Base-by-base conservation (phyloP, 2,888 invertebrate species). In the Cosmorhoe ocellata region DNA sequence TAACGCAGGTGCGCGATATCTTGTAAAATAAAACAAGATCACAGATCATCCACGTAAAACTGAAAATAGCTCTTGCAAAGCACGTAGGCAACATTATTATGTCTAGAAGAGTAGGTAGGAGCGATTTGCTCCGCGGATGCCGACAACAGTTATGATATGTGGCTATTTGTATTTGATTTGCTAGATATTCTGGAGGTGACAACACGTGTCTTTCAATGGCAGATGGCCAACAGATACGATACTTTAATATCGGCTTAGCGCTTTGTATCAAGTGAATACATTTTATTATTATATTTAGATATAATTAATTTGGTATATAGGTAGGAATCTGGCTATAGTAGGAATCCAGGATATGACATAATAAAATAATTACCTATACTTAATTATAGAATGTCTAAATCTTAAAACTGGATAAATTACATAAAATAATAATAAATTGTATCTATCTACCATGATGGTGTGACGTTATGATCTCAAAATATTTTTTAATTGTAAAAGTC, bases 91-190 rank as follows among this genome's bases (percentile, higher is more conserved):
- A 43, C 28, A 40, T 42, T 48, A 50, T 58, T 53, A 50, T 33
- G 47, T 49, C 49, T 51, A 32, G 32, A 34, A 38, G 39, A 56
- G 33, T 56, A 55, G 52, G 41, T 51, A 50, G 48, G 36, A 44
- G 31, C 44, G 40, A 51, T 58, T 52, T 40, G 40, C 52, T 41
- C 41, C 43, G 33, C 30, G 39, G 42, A 34, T 40, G 61, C 42
- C 32, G 57, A 57, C 59, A 59, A 52, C 49, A 45, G 50, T 53
- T 61, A 61, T 61, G 57, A 61, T 59, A 61, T 53, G 61, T 58
- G 45, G 54, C 64, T 64, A 64, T 57, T 67, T 59, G 58, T 66
- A 66, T 67, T 57, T 64, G 63, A 70, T 66, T 71, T 66, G 63
- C 64, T 65, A 61, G 63, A 61, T 64, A 61, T 63, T 63, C 63